Conservation (phyloP, 2,888 invertebrate genomes). For the Drosophila anomelani region DNA sequence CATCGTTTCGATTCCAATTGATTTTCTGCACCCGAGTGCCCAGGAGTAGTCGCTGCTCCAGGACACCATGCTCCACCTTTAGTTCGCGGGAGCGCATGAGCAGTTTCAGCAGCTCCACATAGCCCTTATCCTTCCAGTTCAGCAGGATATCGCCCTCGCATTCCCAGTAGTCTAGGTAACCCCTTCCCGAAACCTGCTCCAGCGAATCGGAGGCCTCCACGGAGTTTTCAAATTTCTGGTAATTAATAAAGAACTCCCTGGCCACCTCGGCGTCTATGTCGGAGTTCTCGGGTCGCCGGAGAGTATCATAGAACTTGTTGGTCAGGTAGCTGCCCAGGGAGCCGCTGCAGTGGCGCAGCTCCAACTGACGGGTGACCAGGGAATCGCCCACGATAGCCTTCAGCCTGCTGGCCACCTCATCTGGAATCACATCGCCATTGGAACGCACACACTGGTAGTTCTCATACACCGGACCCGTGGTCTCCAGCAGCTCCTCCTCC, state of each 20-base stretch:
- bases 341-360: conserved; percentile 80
- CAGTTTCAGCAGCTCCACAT: conserved; percentile 88
- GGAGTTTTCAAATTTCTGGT: conserved; percentile 85
- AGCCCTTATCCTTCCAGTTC: conserved; percentile 91
- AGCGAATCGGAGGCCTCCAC: conserved; percentile 88
- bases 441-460: conserved; percentile 82
- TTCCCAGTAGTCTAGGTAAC: conserved; percentile 87
- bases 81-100: conserved; percentile 85
- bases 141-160: conserved; percentile 90
- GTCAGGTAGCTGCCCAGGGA: conserved; percentile 83
- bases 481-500: conserved; percentile 75
- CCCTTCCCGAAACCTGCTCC: conserved; percentile 88
- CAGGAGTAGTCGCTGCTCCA: conserved; percentile 82
- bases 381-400: conserved; percentile 85
- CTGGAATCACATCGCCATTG: conserved; percentile 83
- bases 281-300: conserved; percentile 80
- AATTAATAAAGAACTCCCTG: conserved; percentile 87
- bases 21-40: conserved; percentile 75
- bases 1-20: conserved; percentile 79
- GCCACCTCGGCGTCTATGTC: conserved; percentile 85
- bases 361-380: conserved; percentile 81
- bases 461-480: conserved; percentile 82
- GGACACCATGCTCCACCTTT: conserved; percentile 72
- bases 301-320: conserved; percentile 80
- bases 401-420: conserved; percentile 82